Evolutionary conservation across 2,888 invertebrate species (phyloP), one percentile per base, ranked within the genome.

Genomic region (Rhagophthalmus giganteus): DNA sequence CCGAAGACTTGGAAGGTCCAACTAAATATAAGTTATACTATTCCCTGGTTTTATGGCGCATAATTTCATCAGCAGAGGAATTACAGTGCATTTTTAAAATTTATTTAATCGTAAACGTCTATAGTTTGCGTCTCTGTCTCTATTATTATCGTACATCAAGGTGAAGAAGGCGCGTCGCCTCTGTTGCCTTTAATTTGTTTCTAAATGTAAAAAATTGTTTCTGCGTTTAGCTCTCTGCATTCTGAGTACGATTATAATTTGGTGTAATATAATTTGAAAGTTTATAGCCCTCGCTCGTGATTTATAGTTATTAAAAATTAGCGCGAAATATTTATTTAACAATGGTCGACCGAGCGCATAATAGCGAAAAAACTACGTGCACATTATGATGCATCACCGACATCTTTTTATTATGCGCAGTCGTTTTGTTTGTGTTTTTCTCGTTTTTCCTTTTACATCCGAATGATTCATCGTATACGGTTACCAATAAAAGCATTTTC

Each of bases 291-390:
- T 61, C 60, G 57, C 55, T 55, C 52, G 59, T 69, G 70, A 71
- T 70, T 70, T 71, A 71, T 65, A 66, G 62, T 70, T 69, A 69
- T 70, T 71, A 68, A 67, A 68, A 67, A 70, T 69, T 67, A 65
- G 62, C 63, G 55, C 45, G 51, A 53, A 47, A 56, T 54, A 32
- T 54, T 40, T 45, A 37, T 52, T 54, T 54, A n/a, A n/a, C n/a
- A n/a, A n/a, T n/a, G n/a, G n/a, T n/a, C n/a, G n/a, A n/a, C n/a
- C n/a, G n/a, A n/a, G n/a, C n/a, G n/a, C n/a, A n/a, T n/a, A n/a
- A n/a, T n/a, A n/a, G n/a, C n/a, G n/a, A n/a, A n/a, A n/a, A n/a
- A n/a, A n/a, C n/a, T n/a, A n/a, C n/a, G n/a, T n/a, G n/a, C n/a
- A n/a, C n/a, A n/a, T n/a, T n/a, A n/a, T n/a, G n/a, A n/a, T n/a